Conservation (phyloP, 1,140 invertebrate genomes). For the Drosophila littoralis region DNA sequence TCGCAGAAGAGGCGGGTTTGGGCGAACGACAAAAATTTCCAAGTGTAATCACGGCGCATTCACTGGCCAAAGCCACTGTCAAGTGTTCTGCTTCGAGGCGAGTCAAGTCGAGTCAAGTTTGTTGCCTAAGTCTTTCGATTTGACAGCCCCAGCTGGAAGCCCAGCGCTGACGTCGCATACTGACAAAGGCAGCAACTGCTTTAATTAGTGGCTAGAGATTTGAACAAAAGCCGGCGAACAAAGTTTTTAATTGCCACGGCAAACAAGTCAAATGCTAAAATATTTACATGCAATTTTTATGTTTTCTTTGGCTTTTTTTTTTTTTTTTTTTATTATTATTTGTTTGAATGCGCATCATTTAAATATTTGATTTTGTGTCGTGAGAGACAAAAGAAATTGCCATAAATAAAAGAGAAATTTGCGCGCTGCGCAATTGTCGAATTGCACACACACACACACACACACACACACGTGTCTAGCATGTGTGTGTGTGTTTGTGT, state of each 20-base stretch:
- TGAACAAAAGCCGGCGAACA: slow-evolving; percentile 16
- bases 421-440: slow-evolving; percentile 38
- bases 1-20: background rate
- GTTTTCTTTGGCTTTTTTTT: slow-evolving; percentile 8
- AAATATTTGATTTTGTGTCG: slow-evolving; percentile 66
- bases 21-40: slow-evolving; percentile 9
- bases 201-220: slow-evolving; percentile 37
- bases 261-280: slow-evolving; percentile 17
- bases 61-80: background rate
- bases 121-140: slow-evolving; percentile 40
- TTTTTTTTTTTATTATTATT: slow-evolving; percentile 35
- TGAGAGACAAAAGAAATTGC: slow-evolving; percentile 71
- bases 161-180: too few species aligned
- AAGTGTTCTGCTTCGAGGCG: background rate
- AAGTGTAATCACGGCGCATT: slow-evolving; percentile 3
- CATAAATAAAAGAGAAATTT: slow-evolving; percentile 79
- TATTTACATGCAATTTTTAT: slow-evolving; percentile 31
- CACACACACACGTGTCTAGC: background rate
- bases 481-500: slow-evolving; percentile 13
- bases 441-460: slow-evolving; percentile 15
- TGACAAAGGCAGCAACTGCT: slow-evolving; percentile 8
- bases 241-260: slow-evolving; percentile 59
- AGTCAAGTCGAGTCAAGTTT: slow-evolving; percentile 11
- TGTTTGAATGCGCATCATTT: slow-evolving; percentile 61
- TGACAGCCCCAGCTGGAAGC: background rate